Conservation (phyloP, 2,888 invertebrate species). For the Agrypnus murinus region DNA sequence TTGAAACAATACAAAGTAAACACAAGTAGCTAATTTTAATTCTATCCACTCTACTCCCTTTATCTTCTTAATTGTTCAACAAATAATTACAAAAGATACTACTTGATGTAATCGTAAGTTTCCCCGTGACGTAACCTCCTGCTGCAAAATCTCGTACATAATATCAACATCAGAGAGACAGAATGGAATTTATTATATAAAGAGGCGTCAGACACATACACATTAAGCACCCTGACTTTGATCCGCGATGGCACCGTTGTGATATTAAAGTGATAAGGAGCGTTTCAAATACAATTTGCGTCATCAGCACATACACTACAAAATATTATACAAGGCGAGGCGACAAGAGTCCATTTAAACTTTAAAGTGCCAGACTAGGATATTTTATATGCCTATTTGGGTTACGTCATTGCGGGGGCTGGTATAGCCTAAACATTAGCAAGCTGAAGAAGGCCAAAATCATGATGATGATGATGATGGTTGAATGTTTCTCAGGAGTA, state of each 20-base stretch:
- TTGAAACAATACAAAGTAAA: no score
- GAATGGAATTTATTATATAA: neutral
- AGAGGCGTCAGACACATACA: slow-evolving; percentile 20
- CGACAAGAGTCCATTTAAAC: slow-evolving; percentile 45
- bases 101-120: neutral
- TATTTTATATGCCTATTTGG: slow-evolving; percentile 27
- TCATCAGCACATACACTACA: slow-evolving; percentile 46
- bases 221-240: slow-evolving; percentile 32
- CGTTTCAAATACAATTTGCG: slow-evolving; percentile 41
- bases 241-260: slow-evolving; percentile 31
- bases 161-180: slow-evolving; percentile 1
- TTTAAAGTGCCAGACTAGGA: slow-evolving; percentile 44
- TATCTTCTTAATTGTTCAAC: no score
- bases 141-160: neutral
- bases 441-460: neutral
- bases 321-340: slow-evolving; percentile 33
- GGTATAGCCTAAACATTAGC: slow-evolving; percentile 37
- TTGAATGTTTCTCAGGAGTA: neutral
- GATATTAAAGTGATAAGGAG: slow-evolving; percentile 39
- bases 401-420: slow-evolving; percentile 44
- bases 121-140: slow-evolving; percentile 7
- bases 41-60: no score
- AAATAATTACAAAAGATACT: no score
- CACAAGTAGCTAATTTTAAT: no score
- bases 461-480: neutral